Conservation (phyloP, 2,888 invertebrate species). For the Synergus gifuensis region DNA sequence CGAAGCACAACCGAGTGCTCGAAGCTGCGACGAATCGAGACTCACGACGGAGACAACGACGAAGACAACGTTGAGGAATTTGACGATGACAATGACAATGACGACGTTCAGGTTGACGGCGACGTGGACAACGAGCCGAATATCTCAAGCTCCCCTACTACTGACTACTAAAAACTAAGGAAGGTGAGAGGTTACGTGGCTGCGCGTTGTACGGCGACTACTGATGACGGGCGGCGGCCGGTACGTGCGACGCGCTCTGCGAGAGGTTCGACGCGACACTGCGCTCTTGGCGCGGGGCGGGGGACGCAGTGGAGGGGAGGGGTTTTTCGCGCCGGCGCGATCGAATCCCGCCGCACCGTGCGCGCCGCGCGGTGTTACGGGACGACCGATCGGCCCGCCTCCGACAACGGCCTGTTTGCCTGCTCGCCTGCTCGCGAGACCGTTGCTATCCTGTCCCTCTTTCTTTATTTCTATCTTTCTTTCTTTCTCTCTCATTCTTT, state of each 20-base stretch:
- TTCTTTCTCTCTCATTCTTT: slow-evolving; percentile 75
- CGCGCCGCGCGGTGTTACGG: slow-evolving; percentile 79
- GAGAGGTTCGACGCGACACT: slow-evolving; percentile 78
- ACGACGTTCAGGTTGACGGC: not conserved
- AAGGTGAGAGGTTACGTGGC: slow-evolving; percentile 75
- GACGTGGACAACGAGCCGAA: slow-evolving; percentile 31
- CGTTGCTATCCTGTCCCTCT: slow-evolving; percentile 26
- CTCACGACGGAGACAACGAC: slow-evolving; percentile 41
- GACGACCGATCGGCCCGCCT: slow-evolving; percentile 79
- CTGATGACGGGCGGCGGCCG: slow-evolving; percentile 77
- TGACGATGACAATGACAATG: not conserved
- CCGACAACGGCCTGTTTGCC: slow-evolving; percentile 57
- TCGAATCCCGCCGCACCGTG: slow-evolving; percentile 80
- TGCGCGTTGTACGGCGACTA: slow-evolving; percentile 75
- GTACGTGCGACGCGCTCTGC: slow-evolving; percentile 77
- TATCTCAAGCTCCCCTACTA: slow-evolving; percentile 66
- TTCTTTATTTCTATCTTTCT: slow-evolving; percentile 70
- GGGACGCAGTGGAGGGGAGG: slow-evolving; percentile 62
- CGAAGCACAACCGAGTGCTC: slow-evolving; percentile 29
- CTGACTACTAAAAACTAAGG: slow-evolving; percentile 77
- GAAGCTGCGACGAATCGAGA: slow-evolving; percentile 2
- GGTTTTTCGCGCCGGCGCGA: slow-evolving; percentile 53
- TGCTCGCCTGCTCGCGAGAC: slow-evolving; percentile 66
- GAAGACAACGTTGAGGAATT: slow-evolving; percentile 32
- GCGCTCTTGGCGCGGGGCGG: slow-evolving; percentile 74